These are phyloP conservation scores for Drosophila yakuba DNA, from an alignment of 1,140 invertebrate genomes.

Conservation along the genomic window DNA sequence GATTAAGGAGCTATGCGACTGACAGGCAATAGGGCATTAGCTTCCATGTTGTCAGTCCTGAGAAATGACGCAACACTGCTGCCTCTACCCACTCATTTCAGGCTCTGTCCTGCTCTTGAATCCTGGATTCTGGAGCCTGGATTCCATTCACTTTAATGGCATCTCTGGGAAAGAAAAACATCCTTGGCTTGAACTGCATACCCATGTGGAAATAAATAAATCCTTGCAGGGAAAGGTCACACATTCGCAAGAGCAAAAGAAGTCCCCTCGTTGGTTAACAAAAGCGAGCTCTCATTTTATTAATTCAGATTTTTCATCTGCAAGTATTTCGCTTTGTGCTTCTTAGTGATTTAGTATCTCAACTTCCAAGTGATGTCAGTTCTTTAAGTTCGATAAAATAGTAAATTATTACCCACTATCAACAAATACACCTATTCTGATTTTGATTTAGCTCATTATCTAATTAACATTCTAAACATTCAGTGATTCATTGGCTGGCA, in stretches of 20 bases:
- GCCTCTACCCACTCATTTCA: slow-evolving; percentile 2
- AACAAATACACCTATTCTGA: too few relatives aligned
- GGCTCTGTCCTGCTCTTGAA: too few relatives aligned
- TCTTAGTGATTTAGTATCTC: too few relatives aligned
- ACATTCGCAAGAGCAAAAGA: background rate
- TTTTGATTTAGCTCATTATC: too few relatives aligned
- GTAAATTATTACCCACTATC: too few relatives aligned
- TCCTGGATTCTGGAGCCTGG: background rate
- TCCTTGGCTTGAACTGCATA: background rate
- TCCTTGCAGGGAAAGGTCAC: background rate
- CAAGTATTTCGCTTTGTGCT: background rate
- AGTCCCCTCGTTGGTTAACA: background rate
- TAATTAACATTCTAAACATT: too few relatives aligned
- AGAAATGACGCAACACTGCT: slow-evolving; percentile 49
- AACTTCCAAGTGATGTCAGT: too few relatives aligned
- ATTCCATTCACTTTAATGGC: slow-evolving; percentile 24
- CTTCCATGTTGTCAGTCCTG: slow-evolving; percentile 49
- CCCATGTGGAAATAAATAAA: slow-evolving; percentile 16
- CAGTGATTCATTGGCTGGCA: background rate
- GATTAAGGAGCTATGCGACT: slow-evolving; percentile 45
- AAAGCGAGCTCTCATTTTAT: background rate
- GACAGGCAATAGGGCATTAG: slow-evolving; percentile 53
- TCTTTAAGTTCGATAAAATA: too few relatives aligned
- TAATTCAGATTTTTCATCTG: background rate
- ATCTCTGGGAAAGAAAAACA: slow-evolving; percentile 9